Evolutionary conservation across 2,888 invertebrate species (phyloP).

Genomic region (Volucella inanis): DNA sequence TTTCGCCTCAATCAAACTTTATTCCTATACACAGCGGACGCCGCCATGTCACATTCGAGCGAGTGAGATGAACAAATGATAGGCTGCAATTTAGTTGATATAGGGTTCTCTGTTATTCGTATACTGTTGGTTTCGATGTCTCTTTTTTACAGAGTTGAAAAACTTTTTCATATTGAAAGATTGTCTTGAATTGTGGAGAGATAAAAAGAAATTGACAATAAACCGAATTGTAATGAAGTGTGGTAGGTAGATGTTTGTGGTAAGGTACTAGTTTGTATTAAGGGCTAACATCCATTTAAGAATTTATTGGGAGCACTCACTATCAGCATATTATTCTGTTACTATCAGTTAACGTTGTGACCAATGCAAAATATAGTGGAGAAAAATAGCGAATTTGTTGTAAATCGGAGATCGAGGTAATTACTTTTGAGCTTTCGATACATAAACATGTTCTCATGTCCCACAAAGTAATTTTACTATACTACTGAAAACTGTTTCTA

Average conservation of each 20-base stretch:
- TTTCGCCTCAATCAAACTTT: constrained; percentile 69
- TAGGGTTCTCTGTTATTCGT: constrained; percentile 31
- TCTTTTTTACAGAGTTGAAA: constrained; percentile 30
- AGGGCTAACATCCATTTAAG: not conserved
- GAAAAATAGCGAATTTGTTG: too few species aligned
- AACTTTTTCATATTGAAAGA: constrained; percentile 34
- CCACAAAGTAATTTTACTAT: too few species aligned
- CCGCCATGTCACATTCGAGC: constrained; percentile 75
- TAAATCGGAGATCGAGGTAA: too few species aligned
- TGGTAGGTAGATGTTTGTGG: constrained; percentile 5
- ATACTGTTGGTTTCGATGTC: constrained; percentile 13
- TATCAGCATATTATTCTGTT: too few species aligned
- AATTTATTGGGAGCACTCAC: not conserved
- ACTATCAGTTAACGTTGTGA: too few species aligned
- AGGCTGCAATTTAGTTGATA: constrained; percentile 17
- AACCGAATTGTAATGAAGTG: constrained; percentile 26
- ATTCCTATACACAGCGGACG: constrained; percentile 73
- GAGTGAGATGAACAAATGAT: constrained; percentile 60
- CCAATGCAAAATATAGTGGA: too few species aligned
- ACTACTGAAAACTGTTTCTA: too few species aligned
- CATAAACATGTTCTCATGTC: too few species aligned
- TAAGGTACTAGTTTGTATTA: not conserved
- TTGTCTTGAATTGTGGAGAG: constrained; percentile 10
- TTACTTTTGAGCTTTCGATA: too few species aligned
- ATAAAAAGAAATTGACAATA: constrained; percentile 27